These are phyloP conservation scores for Lochmaea capreae DNA, from an alignment of 2,888 invertebrate genomes.

Conservation along the genomic window DNA sequence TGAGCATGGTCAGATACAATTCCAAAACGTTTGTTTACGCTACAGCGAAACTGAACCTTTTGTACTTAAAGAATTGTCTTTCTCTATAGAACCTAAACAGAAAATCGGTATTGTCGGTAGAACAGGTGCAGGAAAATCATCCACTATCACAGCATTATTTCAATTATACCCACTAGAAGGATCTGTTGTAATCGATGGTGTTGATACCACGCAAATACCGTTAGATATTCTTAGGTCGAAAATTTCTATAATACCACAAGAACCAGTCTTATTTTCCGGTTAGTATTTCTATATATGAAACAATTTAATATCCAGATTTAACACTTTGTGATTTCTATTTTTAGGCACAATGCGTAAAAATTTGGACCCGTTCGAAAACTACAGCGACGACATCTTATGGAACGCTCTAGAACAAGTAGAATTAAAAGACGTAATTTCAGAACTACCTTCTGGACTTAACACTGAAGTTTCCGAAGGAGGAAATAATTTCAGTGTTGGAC, in stretches of 20 bases:
- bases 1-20: slow-evolving; percentile 74
- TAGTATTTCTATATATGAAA: slow-evolving; percentile 61
- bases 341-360: slow-evolving; percentile 68
- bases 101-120: slow-evolving; percentile 85
- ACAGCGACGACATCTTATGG: slow-evolving; percentile 55
- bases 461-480: slow-evolving; percentile 72
- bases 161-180: slow-evolving; percentile 85
- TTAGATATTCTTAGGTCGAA: slow-evolving; percentile 80
- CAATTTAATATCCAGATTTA: not conserved
- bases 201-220: slow-evolving; percentile 78
- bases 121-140: slow-evolving; percentile 89
- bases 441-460: slow-evolving; percentile 67
- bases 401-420: slow-evolving; percentile 62
- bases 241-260: slow-evolving; percentile 88
- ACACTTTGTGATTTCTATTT: slow-evolving; percentile 1
- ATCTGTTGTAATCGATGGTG: slow-evolving; percentile 82
- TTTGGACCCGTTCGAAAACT: slow-evolving; percentile 58
- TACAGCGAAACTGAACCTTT: slow-evolving; percentile 79
- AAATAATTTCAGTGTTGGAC: slow-evolving; percentile 65
- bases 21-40: slow-evolving; percentile 76
- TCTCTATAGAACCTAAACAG: slow-evolving; percentile 76
- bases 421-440: slow-evolving; percentile 69
- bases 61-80: slow-evolving; percentile 79
- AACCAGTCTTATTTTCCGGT: slow-evolving; percentile 86
- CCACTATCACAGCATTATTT: slow-evolving; percentile 82